Conservation (phyloP, 2,797 vertebrate genomes). For the Clarias fuscus region DNA sequence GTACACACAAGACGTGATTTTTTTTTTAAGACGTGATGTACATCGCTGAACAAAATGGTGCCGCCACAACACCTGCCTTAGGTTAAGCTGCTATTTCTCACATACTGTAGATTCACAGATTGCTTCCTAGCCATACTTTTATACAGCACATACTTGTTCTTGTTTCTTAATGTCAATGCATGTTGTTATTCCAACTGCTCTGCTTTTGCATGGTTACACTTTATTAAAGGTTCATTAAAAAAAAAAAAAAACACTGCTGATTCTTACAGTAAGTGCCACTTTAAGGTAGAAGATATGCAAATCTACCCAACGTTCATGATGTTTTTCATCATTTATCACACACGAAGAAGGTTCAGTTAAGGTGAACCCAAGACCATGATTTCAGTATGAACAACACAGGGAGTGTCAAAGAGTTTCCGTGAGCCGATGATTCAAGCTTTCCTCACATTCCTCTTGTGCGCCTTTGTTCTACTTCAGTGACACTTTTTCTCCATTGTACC, state of each 20-base stretch:
- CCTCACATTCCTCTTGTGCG: conserved; percentile 31
- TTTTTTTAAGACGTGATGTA: background rate
- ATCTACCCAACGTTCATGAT: background rate
- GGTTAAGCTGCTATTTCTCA: background rate
- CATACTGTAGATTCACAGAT: background rate
- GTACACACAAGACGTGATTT: background rate
- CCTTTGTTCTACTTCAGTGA: conserved; percentile 31
- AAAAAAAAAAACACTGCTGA: background rate
- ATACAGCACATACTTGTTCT: background rate
- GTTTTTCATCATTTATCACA: background rate
- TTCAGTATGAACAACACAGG: conserved; percentile 20
- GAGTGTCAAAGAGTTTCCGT: conserved; percentile 4
- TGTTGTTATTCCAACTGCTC: background rate
- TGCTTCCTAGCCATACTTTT: background rate
- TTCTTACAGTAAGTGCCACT: background rate
- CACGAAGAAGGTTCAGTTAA: background rate
- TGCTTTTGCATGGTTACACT: background rate
- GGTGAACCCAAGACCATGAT: background rate
- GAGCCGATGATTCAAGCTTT: conserved; percentile 52
- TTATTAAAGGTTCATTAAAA: no score
- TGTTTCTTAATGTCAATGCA: background rate
- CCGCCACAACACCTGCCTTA: background rate
- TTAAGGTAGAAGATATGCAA: background rate
- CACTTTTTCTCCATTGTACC: conserved; percentile 38
- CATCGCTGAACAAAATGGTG: background rate